Evolutionary conservation across 2,888 invertebrate genomes (phyloP).

Genomic region (Chalcosyrphus nemorum): DNA sequence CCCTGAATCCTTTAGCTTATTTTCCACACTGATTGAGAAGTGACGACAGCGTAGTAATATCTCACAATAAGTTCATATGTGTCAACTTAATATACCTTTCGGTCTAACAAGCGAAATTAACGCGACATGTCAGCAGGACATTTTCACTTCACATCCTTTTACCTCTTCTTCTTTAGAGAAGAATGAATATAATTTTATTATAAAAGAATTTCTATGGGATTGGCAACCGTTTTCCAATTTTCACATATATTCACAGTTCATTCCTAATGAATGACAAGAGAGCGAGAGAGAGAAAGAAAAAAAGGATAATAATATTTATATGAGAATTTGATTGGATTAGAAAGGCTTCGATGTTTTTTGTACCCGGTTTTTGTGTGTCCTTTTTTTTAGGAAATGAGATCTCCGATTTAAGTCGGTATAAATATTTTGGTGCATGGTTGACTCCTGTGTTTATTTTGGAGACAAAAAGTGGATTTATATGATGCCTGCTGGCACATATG

Average conservation of each 20-base stretch:
- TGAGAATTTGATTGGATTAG: constrained; percentile 70
- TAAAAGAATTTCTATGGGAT: constrained; percentile 42
- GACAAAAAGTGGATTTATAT: constrained; percentile 46
- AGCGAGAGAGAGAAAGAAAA: constrained; percentile 6
- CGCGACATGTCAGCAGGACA: constrained; percentile 63
- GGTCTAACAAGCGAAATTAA: constrained; percentile 65
- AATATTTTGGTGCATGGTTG: constrained; percentile 67
- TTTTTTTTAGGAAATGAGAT: constrained; percentile 39
- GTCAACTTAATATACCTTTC: constrained; percentile 49
- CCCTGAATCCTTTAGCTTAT: constrained; percentile 14
- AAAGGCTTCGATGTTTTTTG: constrained; percentile 35
- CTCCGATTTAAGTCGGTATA: constrained; percentile 49
- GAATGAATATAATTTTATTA: constrained; percentile 55
- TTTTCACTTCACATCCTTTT: constrained; percentile 42
- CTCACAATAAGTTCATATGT: constrained; percentile 62
- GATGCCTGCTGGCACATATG: constrained; percentile 21
- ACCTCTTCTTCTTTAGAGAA: neutral
- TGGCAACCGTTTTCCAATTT: constrained; percentile 47
- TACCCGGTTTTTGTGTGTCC: constrained; percentile 27
- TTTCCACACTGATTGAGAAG: constrained; percentile 62
- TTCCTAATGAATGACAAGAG: constrained; percentile 27
- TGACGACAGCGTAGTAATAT: constrained; percentile 58
- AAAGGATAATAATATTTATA: constrained; percentile 70
- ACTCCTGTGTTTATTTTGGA: constrained; percentile 52
- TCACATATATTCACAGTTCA: constrained; percentile 49